Evolutionary conservation across 2,113 vertebrate species (phyloP), one percentile per base, ranked within the genome.

Genomic region (Pachypanchax playfairii): DNA sequence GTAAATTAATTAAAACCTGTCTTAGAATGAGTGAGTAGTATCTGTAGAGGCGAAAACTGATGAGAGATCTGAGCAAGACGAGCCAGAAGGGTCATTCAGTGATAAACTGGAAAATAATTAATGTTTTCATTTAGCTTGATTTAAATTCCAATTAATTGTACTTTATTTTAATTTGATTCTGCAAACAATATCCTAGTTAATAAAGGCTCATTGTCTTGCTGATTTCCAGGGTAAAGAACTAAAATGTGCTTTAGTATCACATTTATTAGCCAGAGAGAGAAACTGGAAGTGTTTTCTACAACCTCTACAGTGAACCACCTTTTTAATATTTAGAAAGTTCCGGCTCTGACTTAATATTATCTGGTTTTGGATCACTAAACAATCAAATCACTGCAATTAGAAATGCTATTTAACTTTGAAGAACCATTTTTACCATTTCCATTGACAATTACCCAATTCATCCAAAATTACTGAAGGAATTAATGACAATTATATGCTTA

Each of bases 391-490:
- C 28, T 36, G 39, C 21, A 53, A 60, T 46, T 36, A 69, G 36
- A 51, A 14, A 35, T 0, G 4, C 14, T 52, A 46, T 26, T 53
- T 26, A 36, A 52, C 13, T 38, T 9, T 38, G 38, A 26, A 69
- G 38, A 60, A 22, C 3, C 9, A 20, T 20, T 61, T 39, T 39
- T 51, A 51, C 31, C n/a, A 26, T 43, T 60, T 53, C 29, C 31
- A 29, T 22, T 44, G 56, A 53, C 18, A 2, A 39, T 31, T 44
- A 53, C 35, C 18, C 5, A 24, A n/a, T 33, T 47, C 24, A 69
- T 52, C 41, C 25, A 53, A 51, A 60, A 44, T 52, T 52, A 59
- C 42, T 59, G 1, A 39, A 28, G 31, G 31, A n/a, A 69, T 53
- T 69, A 46, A 60, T 53, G 10, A 53, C 17, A 59, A 51, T 43